Conservation (phyloP, 1,140 invertebrate genomes). For the Drosophila triauraria region DNA sequence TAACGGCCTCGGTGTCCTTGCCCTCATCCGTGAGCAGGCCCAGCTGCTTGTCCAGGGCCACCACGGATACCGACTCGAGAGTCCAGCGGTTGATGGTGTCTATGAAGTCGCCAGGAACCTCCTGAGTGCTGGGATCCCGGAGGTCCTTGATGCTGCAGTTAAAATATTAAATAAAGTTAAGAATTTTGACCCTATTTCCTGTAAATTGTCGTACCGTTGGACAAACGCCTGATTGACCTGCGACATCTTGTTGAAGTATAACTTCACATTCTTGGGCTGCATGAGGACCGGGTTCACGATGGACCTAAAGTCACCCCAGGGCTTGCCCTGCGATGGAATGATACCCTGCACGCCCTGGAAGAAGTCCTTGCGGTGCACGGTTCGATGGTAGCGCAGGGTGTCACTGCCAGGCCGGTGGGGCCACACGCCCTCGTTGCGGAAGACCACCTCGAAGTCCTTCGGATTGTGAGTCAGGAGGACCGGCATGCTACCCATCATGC, state of each 20-base stretch:
- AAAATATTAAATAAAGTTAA: not conserved
- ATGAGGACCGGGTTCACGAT: constrained; percentile 75
- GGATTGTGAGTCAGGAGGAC: constrained; percentile 58
- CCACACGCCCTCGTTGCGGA: constrained; percentile 69
- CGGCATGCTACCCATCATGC: constrained; percentile 31
- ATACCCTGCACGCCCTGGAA: constrained; percentile 60
- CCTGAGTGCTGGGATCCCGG: constrained; percentile 85
- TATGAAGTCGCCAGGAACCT: constrained; percentile 87
- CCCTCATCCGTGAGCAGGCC: constrained; percentile 70
- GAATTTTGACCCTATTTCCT: accelerated
- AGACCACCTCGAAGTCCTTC: constrained; percentile 58
- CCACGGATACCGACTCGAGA: constrained; percentile 89
- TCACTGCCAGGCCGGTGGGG: constrained; percentile 52
- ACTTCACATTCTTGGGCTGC: constrained; percentile 68
- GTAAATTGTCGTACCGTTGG: constrained; percentile 46
- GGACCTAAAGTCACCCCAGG: constrained; percentile 66
- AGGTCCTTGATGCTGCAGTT: constrained; percentile 65
- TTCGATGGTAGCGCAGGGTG: constrained; percentile 51
- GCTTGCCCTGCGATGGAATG: constrained; percentile 54
- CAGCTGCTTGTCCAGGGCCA: constrained; percentile 87
- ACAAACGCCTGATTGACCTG: constrained; percentile 76
- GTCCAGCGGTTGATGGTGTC: constrained; percentile 90
- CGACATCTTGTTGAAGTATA: constrained; percentile 72
- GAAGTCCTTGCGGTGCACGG: constrained; percentile 46
- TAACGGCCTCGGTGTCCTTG: constrained; percentile 22